phyloP scores from a whole-genome alignment of 2,113 vertebrate species.

The Peucedramus taeniatus region DNA sequence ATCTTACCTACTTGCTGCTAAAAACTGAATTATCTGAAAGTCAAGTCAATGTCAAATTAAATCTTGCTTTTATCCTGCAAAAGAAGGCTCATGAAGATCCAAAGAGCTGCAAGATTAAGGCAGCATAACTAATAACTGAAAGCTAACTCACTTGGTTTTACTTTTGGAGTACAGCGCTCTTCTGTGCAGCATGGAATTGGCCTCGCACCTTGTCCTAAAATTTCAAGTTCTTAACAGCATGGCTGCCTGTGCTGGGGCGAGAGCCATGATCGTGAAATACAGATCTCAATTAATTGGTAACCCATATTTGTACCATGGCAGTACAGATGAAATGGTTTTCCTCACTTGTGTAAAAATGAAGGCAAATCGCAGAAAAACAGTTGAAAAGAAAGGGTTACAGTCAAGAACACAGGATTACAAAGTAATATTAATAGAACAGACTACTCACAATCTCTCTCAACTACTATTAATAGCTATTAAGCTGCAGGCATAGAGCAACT shows the following conservation, averaged over 20 bases:
- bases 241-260: neutral
- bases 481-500: neutral
- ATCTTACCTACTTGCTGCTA: conserved; percentile 10
- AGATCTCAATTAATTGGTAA: neutral
- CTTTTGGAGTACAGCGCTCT: fast-evolving
- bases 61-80: conserved; percentile 2
- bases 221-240: neutral
- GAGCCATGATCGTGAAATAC: neutral
- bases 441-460: neutral
- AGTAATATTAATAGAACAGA: neutral
- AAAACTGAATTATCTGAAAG: conserved; percentile 18
- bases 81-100: neutral
- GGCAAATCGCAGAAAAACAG: neutral
- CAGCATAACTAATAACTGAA: neutral
- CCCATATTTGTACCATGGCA: neutral
- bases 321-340: neutral
- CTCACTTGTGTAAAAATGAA: neutral
- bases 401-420: neutral
- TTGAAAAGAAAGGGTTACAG: neutral
- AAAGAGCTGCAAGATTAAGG: neutral
- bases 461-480: neutral
- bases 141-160: neutral
- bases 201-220: neutral
- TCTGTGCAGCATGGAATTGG: neutral
- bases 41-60: conserved; percentile 30